Base-by-base conservation (phyloP, 2,888 invertebrate species). In the Choristoneura rosaceana region DNA sequence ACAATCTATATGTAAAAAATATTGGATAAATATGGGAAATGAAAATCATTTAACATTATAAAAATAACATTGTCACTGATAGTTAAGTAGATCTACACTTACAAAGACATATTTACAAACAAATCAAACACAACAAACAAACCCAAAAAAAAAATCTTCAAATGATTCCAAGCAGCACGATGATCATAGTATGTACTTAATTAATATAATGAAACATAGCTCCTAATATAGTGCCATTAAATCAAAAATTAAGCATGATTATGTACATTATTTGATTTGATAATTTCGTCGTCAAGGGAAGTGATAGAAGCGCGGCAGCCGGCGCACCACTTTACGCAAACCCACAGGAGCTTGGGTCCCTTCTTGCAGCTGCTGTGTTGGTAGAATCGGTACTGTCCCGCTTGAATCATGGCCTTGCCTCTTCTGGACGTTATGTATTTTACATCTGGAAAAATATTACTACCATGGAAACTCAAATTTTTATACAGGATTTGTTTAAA, bases 361-460 rank as follows among this genome's bases (percentile, higher is more conserved):
- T 55, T 50, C 63, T 67, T 65, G 15, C 10, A 47, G 10, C 43
- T 43, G 59, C 70, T 63, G 47, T 73, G 70, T 3, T 33, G 69
- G 66, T 75, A 75, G 70, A 69, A 79, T 4, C 78, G 71, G 60
- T 76, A 78, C 10, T 59, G 60, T 3, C 76, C 78, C 17, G 73
- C 47, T 50, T 75, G 64, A 2, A 78, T 71, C 59, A 77, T 71
- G 0, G 71, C 73, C 15, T 70, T 76, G 33, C 78, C 77, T 64
- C 34, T 61, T 9, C 66, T 52, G 9, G 77, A 75, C 15, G 25
- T 17, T 9, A 69, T 38, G 52, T 68, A 74, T 12, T 14, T 47
- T 50, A 71, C 43, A 25, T 55, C 74, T 74, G 73, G 3, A 73
- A 66, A 25, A 45, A 14, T 41, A 66, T 7, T 17, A 3, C 34